These are phyloP conservation scores for Simalia tracyae DNA, from an alignment of 2,797 vertebrate genomes.

Conservation along the genomic window DNA sequence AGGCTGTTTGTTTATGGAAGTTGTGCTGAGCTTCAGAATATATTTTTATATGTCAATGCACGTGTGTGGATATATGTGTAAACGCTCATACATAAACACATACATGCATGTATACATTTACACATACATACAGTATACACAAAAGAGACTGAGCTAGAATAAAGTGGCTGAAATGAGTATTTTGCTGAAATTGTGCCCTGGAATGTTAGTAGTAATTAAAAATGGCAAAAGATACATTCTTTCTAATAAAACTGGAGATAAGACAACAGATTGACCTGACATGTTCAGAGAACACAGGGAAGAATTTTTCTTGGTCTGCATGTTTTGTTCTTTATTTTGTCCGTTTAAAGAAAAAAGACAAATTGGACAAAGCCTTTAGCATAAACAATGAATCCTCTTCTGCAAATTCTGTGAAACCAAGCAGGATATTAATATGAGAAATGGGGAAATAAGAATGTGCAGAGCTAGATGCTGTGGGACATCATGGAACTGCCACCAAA, in stretches of 20 bases:
- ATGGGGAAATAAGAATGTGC: not conserved
- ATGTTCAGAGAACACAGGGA: conserved; percentile 2
- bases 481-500: not conserved
- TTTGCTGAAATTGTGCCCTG: conserved; percentile 40
- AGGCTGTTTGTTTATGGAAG: conserved; percentile 1
- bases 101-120: not conserved
- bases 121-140: not conserved
- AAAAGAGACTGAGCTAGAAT: conserved; percentile 6
- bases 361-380: not conserved
- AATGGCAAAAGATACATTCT: conserved; percentile 22
- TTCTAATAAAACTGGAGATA: conserved; percentile 37
- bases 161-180: conserved; percentile 52
- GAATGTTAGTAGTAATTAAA: conserved; percentile 58
- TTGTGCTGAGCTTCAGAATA: not conserved
- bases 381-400: conserved; percentile 5
- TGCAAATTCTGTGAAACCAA: not conserved
- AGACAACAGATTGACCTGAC: conserved; percentile 11
- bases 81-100: too few relatives aligned
- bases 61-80: not conserved
- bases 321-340: not conserved
- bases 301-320: not conserved
- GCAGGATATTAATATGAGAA: conserved; percentile 11
- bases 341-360: not conserved
- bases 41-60: not conserved
- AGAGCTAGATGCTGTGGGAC: too few relatives aligned